Base-by-base conservation (phyloP, 2,888 invertebrate genomes). In the Nudaria mundana region DNA sequence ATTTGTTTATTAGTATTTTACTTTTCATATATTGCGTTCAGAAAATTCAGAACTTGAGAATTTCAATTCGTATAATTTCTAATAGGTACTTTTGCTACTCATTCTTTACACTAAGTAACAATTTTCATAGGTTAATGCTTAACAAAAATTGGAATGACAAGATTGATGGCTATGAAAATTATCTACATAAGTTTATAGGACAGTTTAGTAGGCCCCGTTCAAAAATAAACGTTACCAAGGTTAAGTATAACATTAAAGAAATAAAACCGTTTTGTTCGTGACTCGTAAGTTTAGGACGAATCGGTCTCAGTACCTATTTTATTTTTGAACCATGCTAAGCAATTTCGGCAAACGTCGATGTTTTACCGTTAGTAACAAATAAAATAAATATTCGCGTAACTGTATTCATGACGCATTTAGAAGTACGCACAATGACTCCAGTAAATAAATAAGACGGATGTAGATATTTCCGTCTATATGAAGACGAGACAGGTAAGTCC, bases 311-410 rank as follows among this genome's bases (percentile, higher is more conserved):
- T 56, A n/a, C n/a, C n/a, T n/a, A 63, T 65, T 73, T 68, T 71
- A 67, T 70, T 63, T 50, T 56, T 63, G 56, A 63, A 70, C 49
- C n/a, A 81, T 76, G 74, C 63, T 77, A 80, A 81, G 73, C 25
- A 38, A 66, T 45, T 66, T 69, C 59, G 57, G 65, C 68, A 65
- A 66, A 76, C 62, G 64, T 77, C 72, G 71, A 72, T 70, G 66
- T 68, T 67, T 48, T 56, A 66, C 67, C 60, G 71, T 74, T 73
- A 65, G 57, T 62, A 63, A 53, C 52, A 47, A 44, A 47, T 34
- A 12, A 34, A 16, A 25, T 22, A 63, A 60, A 51, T 48, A 41
- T 46, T 48, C 34, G 31, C 22, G 35, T 43, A 69, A 69, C 66
- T 53, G 66, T 67, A 58, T 28, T 52, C 64, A 57, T 61, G 13